These are phyloP conservation scores for Apostichopus parvimensis DNA, from an alignment of 35 echinoderm and acorn worm genomes.

Conservation along the genomic window DNA sequence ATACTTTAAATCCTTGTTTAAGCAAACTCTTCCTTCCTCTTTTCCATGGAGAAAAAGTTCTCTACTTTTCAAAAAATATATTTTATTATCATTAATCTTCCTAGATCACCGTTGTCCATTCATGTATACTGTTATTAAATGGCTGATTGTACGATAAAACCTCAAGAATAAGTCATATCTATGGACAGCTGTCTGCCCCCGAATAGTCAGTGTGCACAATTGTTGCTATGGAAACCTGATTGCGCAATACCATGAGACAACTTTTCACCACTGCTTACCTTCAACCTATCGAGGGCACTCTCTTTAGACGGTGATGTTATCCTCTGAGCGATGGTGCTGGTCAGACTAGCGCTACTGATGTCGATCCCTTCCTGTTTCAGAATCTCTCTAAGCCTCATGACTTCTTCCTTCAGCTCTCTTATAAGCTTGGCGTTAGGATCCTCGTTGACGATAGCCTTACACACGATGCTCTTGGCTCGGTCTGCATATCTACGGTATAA, in stretches of 20 bases:
- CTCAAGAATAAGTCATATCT: too few relatives aligned
- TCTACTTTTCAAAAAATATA: too few relatives aligned
- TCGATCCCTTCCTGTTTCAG: constrained; percentile 84
- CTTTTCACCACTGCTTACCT: constrained; percentile 36
- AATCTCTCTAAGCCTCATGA: constrained; percentile 73
- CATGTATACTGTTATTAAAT: too few relatives aligned
- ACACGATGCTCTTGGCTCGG: constrained; percentile 96
- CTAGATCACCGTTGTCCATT: too few relatives aligned
- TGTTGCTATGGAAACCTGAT: background rate
- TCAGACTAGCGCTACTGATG: constrained; percentile 38
- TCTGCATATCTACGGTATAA: constrained; percentile 82
- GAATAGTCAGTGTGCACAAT: too few relatives aligned
- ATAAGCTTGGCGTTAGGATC: constrained; percentile 99
- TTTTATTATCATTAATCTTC: too few relatives aligned
- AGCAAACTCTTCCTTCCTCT: too few relatives aligned
- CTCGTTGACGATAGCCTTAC: constrained; percentile 97
- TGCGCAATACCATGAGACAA: background rate
- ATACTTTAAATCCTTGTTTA: too few relatives aligned
- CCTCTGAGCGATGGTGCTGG: constrained; percentile 57
- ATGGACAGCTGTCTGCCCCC: too few relatives aligned
- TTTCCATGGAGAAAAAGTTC: too few relatives aligned
- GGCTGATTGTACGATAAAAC: too few relatives aligned
- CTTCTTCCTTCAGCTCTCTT: constrained; percentile 95
- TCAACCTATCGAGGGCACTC: constrained; percentile 84
- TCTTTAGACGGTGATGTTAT: constrained; percentile 72